A percentile compares a stretch with the other conserved stretches of the same genome.
These are phyloP conservation scores for Scrobipalpa costella DNA, from an alignment of 2,888 invertebrate species.

Conservation along the genomic window DNA sequence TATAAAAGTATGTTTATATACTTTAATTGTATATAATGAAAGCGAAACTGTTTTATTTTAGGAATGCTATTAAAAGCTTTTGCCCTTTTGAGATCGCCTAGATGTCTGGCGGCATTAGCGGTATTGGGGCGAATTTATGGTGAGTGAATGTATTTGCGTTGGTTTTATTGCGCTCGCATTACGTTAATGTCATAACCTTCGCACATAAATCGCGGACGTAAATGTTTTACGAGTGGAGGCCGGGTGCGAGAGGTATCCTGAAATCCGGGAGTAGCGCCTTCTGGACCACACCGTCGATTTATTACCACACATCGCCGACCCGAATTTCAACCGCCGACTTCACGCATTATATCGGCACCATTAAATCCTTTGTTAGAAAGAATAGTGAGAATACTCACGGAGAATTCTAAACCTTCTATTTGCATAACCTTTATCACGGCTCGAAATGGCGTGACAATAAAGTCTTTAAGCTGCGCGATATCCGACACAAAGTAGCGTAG, in stretches of 20 bases:
- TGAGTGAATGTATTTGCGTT: slow-evolving; percentile 50
- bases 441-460: not conserved
- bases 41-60: not conserved
- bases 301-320: slow-evolving; percentile 43
- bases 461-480: not conserved
- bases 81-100: not conserved
- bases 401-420: slow-evolving; percentile 20
- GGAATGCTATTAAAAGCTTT: not conserved
- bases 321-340: slow-evolving; percentile 43
- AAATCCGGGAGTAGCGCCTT: slow-evolving; percentile 29
- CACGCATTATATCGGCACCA: slow-evolving; percentile 43
- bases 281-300: slow-evolving; percentile 45
- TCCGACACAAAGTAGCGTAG: not conserved
- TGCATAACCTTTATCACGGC: slow-evolving; percentile 11
- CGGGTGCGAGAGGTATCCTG: slow-evolving; percentile 32
- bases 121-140: slow-evolving; percentile 45
- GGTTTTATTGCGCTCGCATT: slow-evolving; percentile 61
- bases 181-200: slow-evolving; percentile 61
- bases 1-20: not conserved
- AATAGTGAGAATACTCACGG: slow-evolving; percentile 19
- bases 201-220: slow-evolving; percentile 54
- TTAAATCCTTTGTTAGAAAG: slow-evolving; percentile 48
- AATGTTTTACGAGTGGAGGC: slow-evolving; percentile 54
- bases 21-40: too few species aligned
- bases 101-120: not conserved